phyloP scores from a whole-genome alignment of 2,888 invertebrate genomes.

The Conus canariensis region DNA sequence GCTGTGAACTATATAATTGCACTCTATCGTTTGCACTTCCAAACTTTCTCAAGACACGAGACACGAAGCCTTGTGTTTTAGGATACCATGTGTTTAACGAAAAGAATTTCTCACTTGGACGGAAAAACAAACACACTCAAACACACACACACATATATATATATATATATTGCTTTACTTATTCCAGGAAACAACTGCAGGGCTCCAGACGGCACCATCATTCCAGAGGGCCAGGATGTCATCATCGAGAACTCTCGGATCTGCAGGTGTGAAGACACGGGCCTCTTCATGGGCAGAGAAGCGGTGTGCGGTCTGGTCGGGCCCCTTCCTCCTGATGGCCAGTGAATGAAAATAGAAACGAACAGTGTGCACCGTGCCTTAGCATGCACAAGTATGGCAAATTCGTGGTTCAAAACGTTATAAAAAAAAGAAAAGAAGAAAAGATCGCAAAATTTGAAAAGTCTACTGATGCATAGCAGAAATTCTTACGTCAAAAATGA shows the following conservation, averaged over 20 bases:
- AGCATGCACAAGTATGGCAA: too few relatives aligned
- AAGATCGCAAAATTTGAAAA: neutral
- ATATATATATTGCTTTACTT: too few relatives aligned
- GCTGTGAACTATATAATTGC: neutral
- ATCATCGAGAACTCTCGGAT: neutral
- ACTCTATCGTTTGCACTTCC: too few relatives aligned
- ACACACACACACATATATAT: too few relatives aligned
- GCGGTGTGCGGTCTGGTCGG: slow-evolving; percentile 4
- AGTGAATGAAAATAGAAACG: neutral
- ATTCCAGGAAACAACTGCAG: neutral
- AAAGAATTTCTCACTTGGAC: too few relatives aligned
- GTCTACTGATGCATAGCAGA: too few relatives aligned
- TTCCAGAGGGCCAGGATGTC: neutral
- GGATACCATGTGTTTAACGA: too few relatives aligned
- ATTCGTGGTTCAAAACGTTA: too few relatives aligned
- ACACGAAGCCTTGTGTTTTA: neutral
- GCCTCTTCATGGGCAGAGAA: neutral
- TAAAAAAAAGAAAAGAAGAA: too few relatives aligned
- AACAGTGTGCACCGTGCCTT: neutral
- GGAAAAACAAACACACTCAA: too few relatives aligned
- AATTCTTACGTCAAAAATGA: too few relatives aligned
- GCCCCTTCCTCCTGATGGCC: neutral
- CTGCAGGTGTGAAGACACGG: neutral
- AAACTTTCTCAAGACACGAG: neutral
- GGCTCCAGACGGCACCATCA: neutral